Percentiles rank a stretch among this genome's conserved stretches.
Evolutionary conservation across 2,797 vertebrate genomes (phyloP).

Genomic region (Diplodus sargus): DNA sequence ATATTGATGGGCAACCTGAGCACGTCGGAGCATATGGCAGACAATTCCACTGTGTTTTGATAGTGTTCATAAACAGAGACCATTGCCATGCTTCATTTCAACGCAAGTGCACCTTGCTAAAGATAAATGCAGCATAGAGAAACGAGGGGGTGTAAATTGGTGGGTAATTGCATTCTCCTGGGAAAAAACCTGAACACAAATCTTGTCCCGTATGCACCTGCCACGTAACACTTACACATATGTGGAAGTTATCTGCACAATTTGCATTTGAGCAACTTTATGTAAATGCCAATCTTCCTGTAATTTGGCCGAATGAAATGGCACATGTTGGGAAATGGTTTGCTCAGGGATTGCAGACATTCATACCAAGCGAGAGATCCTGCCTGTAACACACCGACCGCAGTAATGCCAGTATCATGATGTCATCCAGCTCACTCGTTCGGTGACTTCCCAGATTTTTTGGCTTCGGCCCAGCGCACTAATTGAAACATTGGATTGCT

Average conservation of each 20-base stretch:
- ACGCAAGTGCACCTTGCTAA: conserved; percentile 75
- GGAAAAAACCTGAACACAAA: conserved; percentile 62
- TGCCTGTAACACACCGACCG: not conserved
- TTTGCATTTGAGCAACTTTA: conserved; percentile 64
- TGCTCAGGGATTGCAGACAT: conserved; percentile 15
- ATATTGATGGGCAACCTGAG: conserved; percentile 71
- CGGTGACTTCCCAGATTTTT: conserved; percentile 4
- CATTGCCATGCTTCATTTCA: conserved; percentile 77
- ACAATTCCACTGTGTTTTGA: conserved; percentile 74
- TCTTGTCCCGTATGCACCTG: conserved; percentile 55
- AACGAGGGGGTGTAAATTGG: conserved; percentile 75
- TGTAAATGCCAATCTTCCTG: conserved; percentile 53
- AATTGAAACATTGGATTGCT: not conserved
- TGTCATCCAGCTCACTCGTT: conserved; percentile 1
- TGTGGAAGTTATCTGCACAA: conserved; percentile 34
- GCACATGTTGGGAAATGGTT: conserved; percentile 20
- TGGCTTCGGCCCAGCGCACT: not conserved
- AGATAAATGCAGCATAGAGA: conserved; percentile 73
- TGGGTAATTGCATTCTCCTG: conserved; percentile 68
- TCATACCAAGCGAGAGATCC: not conserved
- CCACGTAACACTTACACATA: conserved; percentile 56
- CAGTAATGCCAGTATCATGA: not conserved
- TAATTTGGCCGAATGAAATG: conserved; percentile 41
- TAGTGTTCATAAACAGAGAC: conserved; percentile 77
- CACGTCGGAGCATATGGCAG: conserved; percentile 79